Evolutionary conservation across 2,113 vertebrate genomes (phyloP), one percentile per base, ranked within the genome.

Genomic region (Daboia siamensis): DNA sequence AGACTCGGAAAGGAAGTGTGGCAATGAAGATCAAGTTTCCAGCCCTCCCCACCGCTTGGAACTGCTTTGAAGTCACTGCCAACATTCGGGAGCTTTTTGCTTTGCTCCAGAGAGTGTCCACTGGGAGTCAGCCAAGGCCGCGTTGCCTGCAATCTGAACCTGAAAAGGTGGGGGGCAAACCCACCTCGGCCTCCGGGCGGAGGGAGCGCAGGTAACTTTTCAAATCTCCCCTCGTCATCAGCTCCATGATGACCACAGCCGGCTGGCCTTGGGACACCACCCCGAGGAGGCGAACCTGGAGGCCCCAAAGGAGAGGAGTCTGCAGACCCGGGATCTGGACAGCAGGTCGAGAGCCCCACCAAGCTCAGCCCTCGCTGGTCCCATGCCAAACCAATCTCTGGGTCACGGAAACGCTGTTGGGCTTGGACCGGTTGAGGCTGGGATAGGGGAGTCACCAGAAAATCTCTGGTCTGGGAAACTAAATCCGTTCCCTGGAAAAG

Each of bases 211-310:
- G 96, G 93, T 98, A 97, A 89, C 98, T 98, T 94, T 98, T 98
- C 91, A 98, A 95, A 91, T 98, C 98, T 0, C 98, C 98, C 0
- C 96, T 97, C 0, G 97, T 98, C 98, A 98, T 98, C 93, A 98
- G 96, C 92, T 98, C 98, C 98, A 98, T 98, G 95, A 98, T 98
- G 94, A 98, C 98, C 94, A 98, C 93, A 33, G 97, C 96, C 20
- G 98, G 98, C 90, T 98, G 98, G 89, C 98, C 98, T 93, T 97
- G 97, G 55, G 98, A 98, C 39, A 98, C 98, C 0, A 98, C 98
- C 0, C 98, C 98, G 0, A 98, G 97, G 85, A 98, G 96, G 51
- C 98, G 97, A 7, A 98, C 98, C 98, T 98, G 90, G 2, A 20
- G 88, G 86, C 44, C 90, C 17, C 29, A 5, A 46, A 54, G n/a